Evolutionary conservation across 2,797 vertebrate genomes (phyloP).

Genomic region (Holocentrus rufus): DNA sequence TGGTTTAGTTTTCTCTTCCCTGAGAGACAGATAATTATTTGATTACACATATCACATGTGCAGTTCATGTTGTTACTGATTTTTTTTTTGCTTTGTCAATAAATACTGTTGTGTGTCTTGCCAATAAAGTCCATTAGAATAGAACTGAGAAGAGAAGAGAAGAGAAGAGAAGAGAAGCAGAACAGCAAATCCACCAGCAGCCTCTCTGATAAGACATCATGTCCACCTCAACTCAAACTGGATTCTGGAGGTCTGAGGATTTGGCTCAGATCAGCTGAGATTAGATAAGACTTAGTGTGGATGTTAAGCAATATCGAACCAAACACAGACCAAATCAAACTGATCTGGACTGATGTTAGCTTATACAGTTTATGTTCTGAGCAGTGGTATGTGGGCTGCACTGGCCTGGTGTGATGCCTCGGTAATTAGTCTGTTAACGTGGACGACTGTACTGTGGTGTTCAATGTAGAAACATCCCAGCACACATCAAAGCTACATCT

Average conservation of each 20-base stretch:
- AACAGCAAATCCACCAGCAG: constrained; percentile 47
- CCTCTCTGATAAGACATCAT: constrained; percentile 43
- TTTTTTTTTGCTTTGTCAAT: too few species aligned
- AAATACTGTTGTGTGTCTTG: too few species aligned
- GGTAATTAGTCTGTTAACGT: too few species aligned
- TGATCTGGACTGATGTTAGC: constrained; percentile 14
- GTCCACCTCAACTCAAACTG: constrained; percentile 36
- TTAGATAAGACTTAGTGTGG: constrained; percentile 44
- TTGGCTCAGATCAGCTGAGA: constrained; percentile 43
- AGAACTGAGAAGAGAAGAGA: constrained; percentile 11
- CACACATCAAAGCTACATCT: constrained; percentile 9
- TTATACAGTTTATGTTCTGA: not conserved
- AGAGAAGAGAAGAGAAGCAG: constrained; percentile 4
- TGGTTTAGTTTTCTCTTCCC: too few species aligned
- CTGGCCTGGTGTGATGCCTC: constrained; percentile 21
- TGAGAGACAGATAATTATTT: too few species aligned
- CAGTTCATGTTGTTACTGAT: too few species aligned
- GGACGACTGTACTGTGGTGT: constrained; percentile 13
- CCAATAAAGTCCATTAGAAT: too few species aligned
- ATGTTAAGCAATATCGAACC: constrained; percentile 45
- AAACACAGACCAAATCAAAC: constrained; percentile 45
- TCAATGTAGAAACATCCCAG: constrained; percentile 17
- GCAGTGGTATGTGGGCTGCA: not conserved
- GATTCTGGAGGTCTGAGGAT: constrained; percentile 33
- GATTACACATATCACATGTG: too few species aligned